Conservation (phyloP, 2,797 vertebrate genomes). For the Eutrigla gurnardus region DNA sequence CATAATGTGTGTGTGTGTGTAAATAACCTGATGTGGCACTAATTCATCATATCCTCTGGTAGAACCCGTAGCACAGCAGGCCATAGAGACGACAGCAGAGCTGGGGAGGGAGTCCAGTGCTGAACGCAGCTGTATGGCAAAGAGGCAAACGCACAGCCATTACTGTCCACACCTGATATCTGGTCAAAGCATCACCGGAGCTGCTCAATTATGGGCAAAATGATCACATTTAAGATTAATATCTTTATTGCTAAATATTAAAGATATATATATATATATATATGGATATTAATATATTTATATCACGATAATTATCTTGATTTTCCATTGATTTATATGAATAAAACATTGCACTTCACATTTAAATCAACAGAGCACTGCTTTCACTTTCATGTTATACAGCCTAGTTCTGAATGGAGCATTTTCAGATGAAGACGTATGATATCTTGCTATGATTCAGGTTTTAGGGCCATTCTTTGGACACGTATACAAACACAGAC, state of each 20-base stretch:
- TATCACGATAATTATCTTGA: neutral
- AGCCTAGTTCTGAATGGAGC: no score
- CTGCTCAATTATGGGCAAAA: no score
- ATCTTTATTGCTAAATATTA: no score
- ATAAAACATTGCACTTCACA: neutral
- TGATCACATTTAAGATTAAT: no score
- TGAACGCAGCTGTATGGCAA: conserved; percentile 88
- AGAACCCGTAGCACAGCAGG: conserved; percentile 95
- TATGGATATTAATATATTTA: no score
- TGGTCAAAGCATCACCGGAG: no score
- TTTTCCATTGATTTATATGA: neutral
- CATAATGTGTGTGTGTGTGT: neutral
- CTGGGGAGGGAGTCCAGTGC: conserved; percentile 92
- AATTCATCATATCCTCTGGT: conserved; percentile 97
- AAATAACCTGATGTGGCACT: conserved; percentile 94
- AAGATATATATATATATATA: no score
- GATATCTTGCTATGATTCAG: no score
- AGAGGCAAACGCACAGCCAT: neutral
- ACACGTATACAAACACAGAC: no score
- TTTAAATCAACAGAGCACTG: neutral
- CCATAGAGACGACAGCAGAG: conserved; percentile 94
- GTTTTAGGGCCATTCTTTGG: no score
- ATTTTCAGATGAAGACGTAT: no score
- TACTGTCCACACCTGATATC: neutral
- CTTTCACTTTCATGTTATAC: neutral